These are phyloP conservation scores for Globia sparganii DNA, from an alignment of 2,888 invertebrate species.

Conservation along the genomic window DNA sequence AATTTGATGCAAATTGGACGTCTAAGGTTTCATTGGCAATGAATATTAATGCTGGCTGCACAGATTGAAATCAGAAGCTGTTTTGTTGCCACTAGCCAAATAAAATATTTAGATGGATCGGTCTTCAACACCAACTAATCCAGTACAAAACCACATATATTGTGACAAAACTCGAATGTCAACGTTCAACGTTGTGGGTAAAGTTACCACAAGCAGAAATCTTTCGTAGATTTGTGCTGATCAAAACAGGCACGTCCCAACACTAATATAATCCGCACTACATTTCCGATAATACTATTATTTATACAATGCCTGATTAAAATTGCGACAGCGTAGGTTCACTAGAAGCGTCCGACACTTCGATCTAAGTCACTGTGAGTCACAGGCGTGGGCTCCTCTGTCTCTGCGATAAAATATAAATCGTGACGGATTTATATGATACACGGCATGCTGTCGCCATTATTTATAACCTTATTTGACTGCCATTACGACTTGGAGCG, in stretches of 20 bases:
- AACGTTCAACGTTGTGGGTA: background rate
- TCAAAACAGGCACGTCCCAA: constrained; percentile 16
- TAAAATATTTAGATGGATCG: constrained; percentile 1
- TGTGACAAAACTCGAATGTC: background rate
- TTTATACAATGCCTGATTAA: constrained; percentile 75
- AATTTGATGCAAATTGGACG: constrained; percentile 11
- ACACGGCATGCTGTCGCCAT: constrained; percentile 64
- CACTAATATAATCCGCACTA: constrained; percentile 58
- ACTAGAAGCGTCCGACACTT: constrained; percentile 78
- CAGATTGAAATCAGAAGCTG: background rate
- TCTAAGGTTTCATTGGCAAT: constrained; percentile 11
- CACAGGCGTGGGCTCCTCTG: constrained; percentile 78
- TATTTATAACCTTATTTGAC: constrained; percentile 69
- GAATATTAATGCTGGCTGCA: constrained; percentile 11
- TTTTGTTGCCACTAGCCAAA: constrained; percentile 16
- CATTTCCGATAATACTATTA: constrained; percentile 69
- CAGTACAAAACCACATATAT: no score
- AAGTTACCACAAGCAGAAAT: background rate
- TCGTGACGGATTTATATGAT: constrained; percentile 80
- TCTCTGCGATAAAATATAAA: constrained; percentile 71
- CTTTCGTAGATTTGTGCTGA: constrained; percentile 2
- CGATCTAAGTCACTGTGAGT: constrained; percentile 72
- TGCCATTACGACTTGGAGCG: constrained; percentile 60
- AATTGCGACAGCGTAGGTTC: constrained; percentile 83
- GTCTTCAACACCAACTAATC: background rate